A percentile compares a stretch with the other conserved stretches of the same genome.
Conservation (phyloP, 2,797 vertebrate species). For the Alfaro cultratus region DNA sequence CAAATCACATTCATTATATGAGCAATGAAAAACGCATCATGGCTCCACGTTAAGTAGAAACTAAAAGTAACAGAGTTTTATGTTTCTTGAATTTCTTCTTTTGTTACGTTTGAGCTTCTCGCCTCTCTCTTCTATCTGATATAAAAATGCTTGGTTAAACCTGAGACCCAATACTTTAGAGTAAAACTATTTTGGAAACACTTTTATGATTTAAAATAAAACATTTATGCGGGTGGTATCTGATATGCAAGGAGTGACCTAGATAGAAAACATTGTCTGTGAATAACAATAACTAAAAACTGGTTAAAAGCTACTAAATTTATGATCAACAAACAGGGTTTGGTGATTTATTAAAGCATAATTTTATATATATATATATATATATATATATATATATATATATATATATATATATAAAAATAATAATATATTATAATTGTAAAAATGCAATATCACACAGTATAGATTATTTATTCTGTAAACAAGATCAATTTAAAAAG, state of each 20-base stretch:
- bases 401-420: background rate
- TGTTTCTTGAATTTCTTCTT: slow-evolving; percentile 19
- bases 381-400: background rate
- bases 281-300: background rate
- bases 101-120: slow-evolving; percentile 1
- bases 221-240: background rate
- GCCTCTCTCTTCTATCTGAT: background rate
- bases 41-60: slow-evolving; percentile 13
- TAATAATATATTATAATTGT: background rate
- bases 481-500: background rate
- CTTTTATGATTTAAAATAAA: background rate
- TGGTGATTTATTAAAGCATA: slow-evolving; percentile 16
- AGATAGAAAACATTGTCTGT: slow-evolving; percentile 4
- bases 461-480: background rate
- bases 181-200: slow-evolving; percentile 1
- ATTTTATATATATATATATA: background rate
- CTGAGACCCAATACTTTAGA: slow-evolving; percentile 3
- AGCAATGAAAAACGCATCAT: slow-evolving; percentile 9
- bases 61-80: background rate
- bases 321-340: background rate
- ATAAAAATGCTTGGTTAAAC: slow-evolving; percentile 1
- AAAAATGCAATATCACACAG: background rate
- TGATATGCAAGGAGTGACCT: slow-evolving; percentile 4
- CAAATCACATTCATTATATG: slow-evolving; percentile 9
- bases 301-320: background rate